Percentiles rank a stretch among this genome's conserved stretches.
Evolutionary conservation across 2,797 vertebrate genomes (phyloP).

Genomic region (Centropyge bicolor): DNA sequence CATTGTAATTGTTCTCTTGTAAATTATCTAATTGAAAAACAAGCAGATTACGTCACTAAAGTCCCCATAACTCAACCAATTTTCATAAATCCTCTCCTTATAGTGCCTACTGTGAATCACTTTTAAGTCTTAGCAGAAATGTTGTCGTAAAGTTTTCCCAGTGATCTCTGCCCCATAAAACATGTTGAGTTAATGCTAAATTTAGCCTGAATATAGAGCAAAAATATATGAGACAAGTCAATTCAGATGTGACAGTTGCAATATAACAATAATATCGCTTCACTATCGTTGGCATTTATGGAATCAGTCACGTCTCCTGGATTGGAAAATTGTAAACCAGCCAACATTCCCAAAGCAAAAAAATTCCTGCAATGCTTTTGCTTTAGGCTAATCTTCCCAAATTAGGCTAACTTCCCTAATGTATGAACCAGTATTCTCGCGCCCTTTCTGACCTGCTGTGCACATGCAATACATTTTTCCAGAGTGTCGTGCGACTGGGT

Average conservation of each 20-base stretch:
- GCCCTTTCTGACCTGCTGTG: constrained; percentile 82
- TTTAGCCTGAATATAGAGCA: constrained; percentile 31
- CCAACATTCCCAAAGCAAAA: constrained; percentile 83
- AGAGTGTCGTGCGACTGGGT: constrained; percentile 77
- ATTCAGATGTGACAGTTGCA: constrained; percentile 46
- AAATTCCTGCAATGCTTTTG: constrained; percentile 90
- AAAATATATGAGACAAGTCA: constrained; percentile 47
- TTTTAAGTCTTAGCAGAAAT: background rate
- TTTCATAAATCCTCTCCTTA: constrained; percentile 23
- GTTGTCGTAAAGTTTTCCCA: constrained; percentile 16
- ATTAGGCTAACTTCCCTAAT: constrained; percentile 92
- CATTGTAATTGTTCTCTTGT: constrained; percentile 16
- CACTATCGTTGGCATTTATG: constrained; percentile 75
- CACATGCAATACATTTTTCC: constrained; percentile 85
- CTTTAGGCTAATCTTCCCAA: constrained; percentile 92
- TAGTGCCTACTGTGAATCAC: constrained; percentile 5
- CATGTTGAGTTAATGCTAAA: constrained; percentile 21
- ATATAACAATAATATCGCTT: constrained; percentile 57
- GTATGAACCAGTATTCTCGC: constrained; percentile 85
- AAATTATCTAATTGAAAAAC: constrained; percentile 35
- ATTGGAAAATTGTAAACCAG: constrained; percentile 74
- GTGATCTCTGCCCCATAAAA: constrained; percentile 32
- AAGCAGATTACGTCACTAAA: constrained; percentile 26
- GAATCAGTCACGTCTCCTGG: constrained; percentile 74
- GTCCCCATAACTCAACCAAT: constrained; percentile 12